These are phyloP conservation scores for Thaumatotibia leucotreta DNA, from an alignment of 1,140 invertebrate species.

Conservation along the genomic window DNA sequence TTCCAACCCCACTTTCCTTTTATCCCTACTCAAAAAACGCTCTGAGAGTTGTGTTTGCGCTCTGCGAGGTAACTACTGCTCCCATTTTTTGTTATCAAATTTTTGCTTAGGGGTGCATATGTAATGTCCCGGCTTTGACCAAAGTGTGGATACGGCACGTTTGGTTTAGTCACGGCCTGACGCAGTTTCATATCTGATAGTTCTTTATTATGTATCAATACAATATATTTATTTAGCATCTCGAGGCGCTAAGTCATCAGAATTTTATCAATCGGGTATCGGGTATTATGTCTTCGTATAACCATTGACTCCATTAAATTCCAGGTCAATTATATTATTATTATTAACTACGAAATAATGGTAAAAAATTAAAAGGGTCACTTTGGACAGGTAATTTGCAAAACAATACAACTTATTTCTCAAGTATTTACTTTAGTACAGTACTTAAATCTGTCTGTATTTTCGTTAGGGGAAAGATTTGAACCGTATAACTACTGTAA, in stretches of 20 bases:
- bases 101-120: constrained; percentile 38
- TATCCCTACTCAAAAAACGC: constrained; percentile 68
- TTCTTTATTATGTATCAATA: background rate
- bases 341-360: no score
- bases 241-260: no score
- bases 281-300: background rate
- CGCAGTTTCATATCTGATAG: background rate
- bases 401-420: no score
- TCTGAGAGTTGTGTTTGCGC: constrained; percentile 54
- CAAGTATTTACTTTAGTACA: no score
- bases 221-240: no score
- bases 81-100: constrained; percentile 58
- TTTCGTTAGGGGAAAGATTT: no score
- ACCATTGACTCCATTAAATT: background rate
- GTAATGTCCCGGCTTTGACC: constrained; percentile 7
- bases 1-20: constrained; percentile 55
- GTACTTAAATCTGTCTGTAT: no score
- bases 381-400: no score
- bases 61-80: constrained; percentile 51
- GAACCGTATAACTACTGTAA: no score
- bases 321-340: no score
- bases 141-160: background rate
- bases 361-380: no score
- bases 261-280: background rate
- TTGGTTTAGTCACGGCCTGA: background rate